phyloP scores from a whole-genome alignment of 2,888 invertebrate species.

The Drosophila mettleri region DNA sequence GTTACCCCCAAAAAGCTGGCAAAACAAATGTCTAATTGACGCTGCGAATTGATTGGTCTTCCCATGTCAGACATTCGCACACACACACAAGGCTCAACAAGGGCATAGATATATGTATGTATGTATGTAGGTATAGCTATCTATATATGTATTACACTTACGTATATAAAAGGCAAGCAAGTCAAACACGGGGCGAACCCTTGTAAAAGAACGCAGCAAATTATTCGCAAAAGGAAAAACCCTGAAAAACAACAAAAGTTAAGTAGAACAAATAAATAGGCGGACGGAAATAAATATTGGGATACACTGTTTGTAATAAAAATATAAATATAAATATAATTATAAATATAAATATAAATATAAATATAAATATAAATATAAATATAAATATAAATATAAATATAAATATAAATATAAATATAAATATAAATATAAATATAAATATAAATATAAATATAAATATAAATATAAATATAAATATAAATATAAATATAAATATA shows the following conservation, averaged over 20 bases:
- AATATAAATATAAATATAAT: not conserved
- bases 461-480: not conserved
- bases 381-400: not conserved
- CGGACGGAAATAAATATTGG: not conserved
- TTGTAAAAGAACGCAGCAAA: constrained; percentile 46
- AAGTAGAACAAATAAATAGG: constrained; percentile 11
- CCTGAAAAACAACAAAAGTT: constrained; percentile 23
- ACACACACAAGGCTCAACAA: constrained; percentile 7
- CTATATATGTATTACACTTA: not conserved
- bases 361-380: no score
- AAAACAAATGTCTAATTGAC: constrained; percentile 19
- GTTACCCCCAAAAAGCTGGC: constrained; percentile 2
- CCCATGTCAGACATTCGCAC: not conserved
- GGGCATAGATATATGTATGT: constrained; percentile 10
- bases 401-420: not conserved
- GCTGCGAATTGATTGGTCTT: constrained; percentile 15
- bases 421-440: no score
- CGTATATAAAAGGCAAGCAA: constrained; percentile 28
- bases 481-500: no score
- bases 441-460: not conserved
- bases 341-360: not conserved
- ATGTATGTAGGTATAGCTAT: not conserved
- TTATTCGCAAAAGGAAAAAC: constrained; percentile 45
- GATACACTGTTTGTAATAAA: constrained; percentile 11
- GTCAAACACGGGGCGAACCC: constrained; percentile 41